These are phyloP conservation scores for Tringa solitaria DNA, from an alignment of 2,113 vertebrate species.

Conservation along the genomic window DNA sequence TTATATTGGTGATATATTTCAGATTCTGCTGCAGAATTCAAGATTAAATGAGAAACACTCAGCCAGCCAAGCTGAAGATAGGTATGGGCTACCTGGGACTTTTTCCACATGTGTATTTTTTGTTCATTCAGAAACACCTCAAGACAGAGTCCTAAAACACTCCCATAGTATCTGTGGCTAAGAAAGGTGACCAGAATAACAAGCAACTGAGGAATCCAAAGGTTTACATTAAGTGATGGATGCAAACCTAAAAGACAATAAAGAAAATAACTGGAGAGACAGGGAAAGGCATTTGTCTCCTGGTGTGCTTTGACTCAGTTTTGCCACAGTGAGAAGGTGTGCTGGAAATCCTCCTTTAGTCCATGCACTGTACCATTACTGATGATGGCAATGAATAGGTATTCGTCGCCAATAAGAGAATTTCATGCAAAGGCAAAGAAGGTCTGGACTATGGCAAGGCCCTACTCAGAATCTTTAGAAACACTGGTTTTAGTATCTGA, in stretches of 20 bases:
- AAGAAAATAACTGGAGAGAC: neutral
- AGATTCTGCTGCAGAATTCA: neutral
- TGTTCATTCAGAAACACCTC: neutral
- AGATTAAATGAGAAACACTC: neutral
- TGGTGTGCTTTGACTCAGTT: neutral
- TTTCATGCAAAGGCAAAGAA: neutral
- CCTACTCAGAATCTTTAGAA: neutral
- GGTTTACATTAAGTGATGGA: neutral
- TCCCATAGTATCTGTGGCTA: neutral
- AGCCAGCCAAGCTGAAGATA: neutral
- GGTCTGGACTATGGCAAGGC: neutral
- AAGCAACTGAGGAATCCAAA: neutral
- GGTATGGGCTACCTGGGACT: neutral
- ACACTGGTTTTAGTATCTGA: neutral
- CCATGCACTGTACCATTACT: rapidly evolving
- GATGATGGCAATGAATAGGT: neutral
- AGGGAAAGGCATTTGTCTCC: neutral
- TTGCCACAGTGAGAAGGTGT: neutral
- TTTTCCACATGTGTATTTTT: neutral
- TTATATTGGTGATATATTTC: neutral
- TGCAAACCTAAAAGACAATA: neutral
- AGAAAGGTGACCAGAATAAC: neutral
- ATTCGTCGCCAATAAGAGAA: neutral
- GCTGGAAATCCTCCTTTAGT: neutral
- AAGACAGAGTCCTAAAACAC: neutral